Evolutionary conservation across 2,113 vertebrate genomes (phyloP).

Genomic region (Naja naja): DNA sequence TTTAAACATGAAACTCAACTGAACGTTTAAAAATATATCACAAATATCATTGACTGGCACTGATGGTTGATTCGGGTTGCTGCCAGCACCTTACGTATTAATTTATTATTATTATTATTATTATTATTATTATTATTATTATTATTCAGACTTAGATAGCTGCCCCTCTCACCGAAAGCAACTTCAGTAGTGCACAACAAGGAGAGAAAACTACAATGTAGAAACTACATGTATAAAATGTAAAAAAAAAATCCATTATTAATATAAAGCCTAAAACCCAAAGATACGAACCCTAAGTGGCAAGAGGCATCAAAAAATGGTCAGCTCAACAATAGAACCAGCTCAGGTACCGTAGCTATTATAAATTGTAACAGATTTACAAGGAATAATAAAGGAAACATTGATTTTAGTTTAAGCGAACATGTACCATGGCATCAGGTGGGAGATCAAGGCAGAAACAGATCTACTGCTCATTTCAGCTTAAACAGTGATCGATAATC

Average conservation of each 20-base stretch:
- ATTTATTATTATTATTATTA: no score
- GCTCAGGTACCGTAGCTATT: neutral
- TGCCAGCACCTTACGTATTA: no score
- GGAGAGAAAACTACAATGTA: neutral
- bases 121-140: no score
- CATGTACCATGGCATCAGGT: neutral
- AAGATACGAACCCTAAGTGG: neutral
- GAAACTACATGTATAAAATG: neutral
- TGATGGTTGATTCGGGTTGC: no score
- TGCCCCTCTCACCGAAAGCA: no score
- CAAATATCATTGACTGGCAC: no score
- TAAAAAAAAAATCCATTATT: neutral
- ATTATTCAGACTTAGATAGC: no score
- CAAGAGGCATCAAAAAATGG: neutral
- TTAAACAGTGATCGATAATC: neutral
- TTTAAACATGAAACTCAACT: no score
- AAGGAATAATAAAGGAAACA: constrained; percentile 11
- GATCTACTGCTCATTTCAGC: neutral
- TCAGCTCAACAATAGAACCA: neutral
- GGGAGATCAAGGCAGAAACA: neutral
- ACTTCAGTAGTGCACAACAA: no score
- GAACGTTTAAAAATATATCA: no score
- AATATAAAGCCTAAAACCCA: neutral
- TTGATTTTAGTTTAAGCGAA: neutral
- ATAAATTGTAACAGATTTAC: neutral